Evolutionary conservation across 2,888 invertebrate species (phyloP).

Genomic region (Eristalis pertinax): DNA sequence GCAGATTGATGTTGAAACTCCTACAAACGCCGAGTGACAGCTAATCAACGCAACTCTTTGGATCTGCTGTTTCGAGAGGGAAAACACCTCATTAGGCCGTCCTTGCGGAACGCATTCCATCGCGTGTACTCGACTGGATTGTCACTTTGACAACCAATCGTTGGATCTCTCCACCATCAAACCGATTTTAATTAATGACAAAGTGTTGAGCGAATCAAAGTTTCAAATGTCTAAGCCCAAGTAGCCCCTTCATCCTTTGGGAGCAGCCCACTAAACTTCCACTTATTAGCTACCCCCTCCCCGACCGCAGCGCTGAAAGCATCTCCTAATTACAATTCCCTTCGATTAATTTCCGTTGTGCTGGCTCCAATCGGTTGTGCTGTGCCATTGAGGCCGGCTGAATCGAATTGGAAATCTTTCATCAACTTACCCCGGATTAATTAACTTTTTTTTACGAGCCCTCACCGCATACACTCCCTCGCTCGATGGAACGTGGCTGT

Average conservation of each 20-base stretch:
- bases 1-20: too few relatives aligned
- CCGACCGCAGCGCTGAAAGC: background rate
- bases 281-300: background rate
- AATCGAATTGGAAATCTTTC: constrained; percentile 21
- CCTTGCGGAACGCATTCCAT: background rate
- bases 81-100: background rate
- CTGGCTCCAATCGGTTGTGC: background rate
- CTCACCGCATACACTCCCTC: background rate
- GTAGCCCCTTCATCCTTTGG: background rate
- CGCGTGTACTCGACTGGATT: background rate
- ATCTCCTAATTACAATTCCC: constrained; percentile 18
- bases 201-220: background rate
- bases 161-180: background rate
- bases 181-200: background rate
- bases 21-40: too few relatives aligned
- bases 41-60: too few relatives aligned
- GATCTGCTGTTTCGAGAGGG: too few relatives aligned
- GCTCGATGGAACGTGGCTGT: constrained; percentile 6
- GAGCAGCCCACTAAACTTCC: background rate
- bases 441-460: constrained; percentile 6
- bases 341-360: constrained; percentile 22
- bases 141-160: background rate
- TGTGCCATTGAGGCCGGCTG: background rate
- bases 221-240: background rate
- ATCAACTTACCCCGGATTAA: constrained; percentile 20